Conservation (phyloP, 2,888 invertebrate species). For the Melikaiella ostensackeni region DNA sequence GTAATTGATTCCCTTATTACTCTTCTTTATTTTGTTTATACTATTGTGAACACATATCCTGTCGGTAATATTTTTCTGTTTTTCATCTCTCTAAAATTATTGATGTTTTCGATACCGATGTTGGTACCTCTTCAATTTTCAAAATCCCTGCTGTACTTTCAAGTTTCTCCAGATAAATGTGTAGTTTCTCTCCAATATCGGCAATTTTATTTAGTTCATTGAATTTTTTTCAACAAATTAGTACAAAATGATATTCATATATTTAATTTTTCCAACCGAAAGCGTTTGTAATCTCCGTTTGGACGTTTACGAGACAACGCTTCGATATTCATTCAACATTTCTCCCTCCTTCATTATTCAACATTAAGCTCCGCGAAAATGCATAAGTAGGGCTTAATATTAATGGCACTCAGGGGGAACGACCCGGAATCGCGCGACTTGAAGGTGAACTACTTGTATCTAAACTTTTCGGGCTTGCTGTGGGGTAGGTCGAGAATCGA, state of each 20-base stretch:
- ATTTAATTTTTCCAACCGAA: not conserved
- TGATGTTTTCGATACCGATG: too few relatives aligned
- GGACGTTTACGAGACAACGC: not conserved
- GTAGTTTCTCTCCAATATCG: not conserved
- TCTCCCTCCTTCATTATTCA: conserved; percentile 12
- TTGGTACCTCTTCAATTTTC: too few relatives aligned
- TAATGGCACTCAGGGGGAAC: conserved; percentile 20
- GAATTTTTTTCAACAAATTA: not conserved
- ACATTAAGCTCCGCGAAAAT: conserved; percentile 9
- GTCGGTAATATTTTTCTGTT: too few relatives aligned
- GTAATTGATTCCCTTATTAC: too few relatives aligned
- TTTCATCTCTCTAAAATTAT: too few relatives aligned
- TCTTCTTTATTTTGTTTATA: too few relatives aligned
- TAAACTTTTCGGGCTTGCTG: not conserved
- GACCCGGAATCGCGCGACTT: conserved; percentile 4
- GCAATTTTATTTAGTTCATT: not conserved
- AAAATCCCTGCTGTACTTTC: too few relatives aligned
- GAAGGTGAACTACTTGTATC: conserved; percentile 32
- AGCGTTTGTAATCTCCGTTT: not conserved
- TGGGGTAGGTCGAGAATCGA: not conserved
- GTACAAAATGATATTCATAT: not conserved
- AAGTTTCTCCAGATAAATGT: too few relatives aligned
- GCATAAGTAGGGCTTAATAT: conserved; percentile 29
- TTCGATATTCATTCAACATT: not conserved
- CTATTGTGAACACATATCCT: too few relatives aligned